Conservation (phyloP, 2,797 vertebrate genomes). For the Oophaga sylvatica region DNA sequence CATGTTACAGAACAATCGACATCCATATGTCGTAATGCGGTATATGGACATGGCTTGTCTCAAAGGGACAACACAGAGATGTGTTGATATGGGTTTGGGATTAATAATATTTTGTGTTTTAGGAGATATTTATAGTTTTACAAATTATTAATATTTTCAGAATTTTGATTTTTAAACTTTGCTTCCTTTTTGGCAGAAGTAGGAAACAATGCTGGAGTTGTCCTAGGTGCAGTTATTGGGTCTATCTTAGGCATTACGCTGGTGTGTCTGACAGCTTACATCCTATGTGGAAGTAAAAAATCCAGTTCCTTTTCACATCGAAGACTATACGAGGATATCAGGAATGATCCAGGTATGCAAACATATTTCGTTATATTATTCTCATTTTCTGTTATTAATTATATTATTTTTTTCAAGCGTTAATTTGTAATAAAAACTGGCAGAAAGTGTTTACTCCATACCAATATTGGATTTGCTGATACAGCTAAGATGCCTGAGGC, state of each 20-base stretch:
- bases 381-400: not conserved
- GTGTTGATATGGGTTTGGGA: too few species aligned
- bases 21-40: not conserved
- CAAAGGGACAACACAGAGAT: not conserved
- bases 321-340: slow-evolving; percentile 83
- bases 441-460: too few species aligned
- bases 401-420: too few species aligned
- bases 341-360: slow-evolving; percentile 83
- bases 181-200: slow-evolving; percentile 62
- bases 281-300: slow-evolving; percentile 76
- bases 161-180: not conserved
- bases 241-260: slow-evolving; percentile 72
- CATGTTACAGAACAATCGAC: not conserved
- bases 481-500: too few species aligned
- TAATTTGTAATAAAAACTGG: too few species aligned
- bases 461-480: too few species aligned
- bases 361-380: not conserved
- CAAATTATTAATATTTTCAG: not conserved
- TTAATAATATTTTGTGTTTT: too few species aligned
- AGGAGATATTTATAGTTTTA: not conserved
- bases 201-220: slow-evolving; percentile 61
- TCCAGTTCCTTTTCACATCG: slow-evolving; percentile 81
- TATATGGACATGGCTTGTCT: not conserved
- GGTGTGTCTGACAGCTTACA: slow-evolving; percentile 76
- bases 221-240: slow-evolving; percentile 76